Evolutionary conservation across 2,888 invertebrate genomes (phyloP), one percentile per base, ranked within the genome.

Genomic region (Sarcophaga variegata): DNA sequence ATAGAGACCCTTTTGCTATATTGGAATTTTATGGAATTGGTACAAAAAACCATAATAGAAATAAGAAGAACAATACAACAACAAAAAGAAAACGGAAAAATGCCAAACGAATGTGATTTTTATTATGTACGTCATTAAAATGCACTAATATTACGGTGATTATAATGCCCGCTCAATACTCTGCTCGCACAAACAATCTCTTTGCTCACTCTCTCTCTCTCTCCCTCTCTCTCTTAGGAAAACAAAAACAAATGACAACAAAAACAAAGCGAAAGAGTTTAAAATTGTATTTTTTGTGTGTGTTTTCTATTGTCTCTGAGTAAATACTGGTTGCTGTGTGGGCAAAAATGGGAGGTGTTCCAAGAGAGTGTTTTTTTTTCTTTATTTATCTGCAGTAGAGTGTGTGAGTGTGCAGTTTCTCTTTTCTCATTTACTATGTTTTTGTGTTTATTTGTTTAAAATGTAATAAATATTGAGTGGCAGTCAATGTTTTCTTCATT

Each of bases 51-150:
- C 62, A 71, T 37, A 66, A 64, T 54, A 69, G 37, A 66, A 67
- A 59, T 45, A 80, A 69, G 47, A 76, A 6, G 49, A 79, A 54
- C 45, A 66, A 70, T 20, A 49, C 20, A 8, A 22, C 20, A 76
- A 22, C 54, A 76, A 45, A 63, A 82, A 77, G 79, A 66, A 71
- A 25, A 75, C 72, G 12, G 72, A 81, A 70, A 75, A 69, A 82
- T 70, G 74, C 91, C 91, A 92, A 54, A 92, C 90, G 92, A 92
- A 92, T 92, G 92, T 92, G 90, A 92, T 91, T 92, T 92, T 92
- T 92, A 92, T 92, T 92, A 92, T 92, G 92, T 92, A 91, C 92
- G 92, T 92, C 92, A 92, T 92, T 92, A 92, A 92, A 92, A 92
- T 91, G 90, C 91, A 92, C 92, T 92, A 92, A 84, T 84, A 75